Percentiles rank a stretch among this genome's conserved stretches.
phyloP scores from a whole-genome alignment of 2,113 vertebrate species.

The Rhombomys opimus region DNA sequence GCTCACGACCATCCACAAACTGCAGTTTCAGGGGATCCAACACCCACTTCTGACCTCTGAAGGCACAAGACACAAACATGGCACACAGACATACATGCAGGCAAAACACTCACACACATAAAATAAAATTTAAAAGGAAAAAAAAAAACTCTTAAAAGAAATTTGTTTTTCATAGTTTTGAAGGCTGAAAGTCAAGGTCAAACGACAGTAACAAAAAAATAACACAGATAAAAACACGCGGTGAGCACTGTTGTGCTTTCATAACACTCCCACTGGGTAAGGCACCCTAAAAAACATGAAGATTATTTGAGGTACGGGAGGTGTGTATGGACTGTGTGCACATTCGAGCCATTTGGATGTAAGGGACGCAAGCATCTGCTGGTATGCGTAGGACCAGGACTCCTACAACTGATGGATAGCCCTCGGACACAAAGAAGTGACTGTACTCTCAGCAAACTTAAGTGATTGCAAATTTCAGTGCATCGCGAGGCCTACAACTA shows the following conservation, averaged over 20 bases:
- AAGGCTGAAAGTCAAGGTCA: background rate
- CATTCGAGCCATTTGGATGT: background rate
- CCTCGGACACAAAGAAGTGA: no score
- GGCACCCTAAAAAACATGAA: background rate
- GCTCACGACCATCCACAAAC: background rate
- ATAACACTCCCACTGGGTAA: background rate
- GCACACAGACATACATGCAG: background rate
- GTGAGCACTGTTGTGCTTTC: background rate
- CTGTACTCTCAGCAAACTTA: background rate
- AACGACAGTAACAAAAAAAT: background rate
- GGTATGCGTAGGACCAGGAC: background rate
- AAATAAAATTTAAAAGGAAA: background rate
- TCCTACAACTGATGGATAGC: background rate
- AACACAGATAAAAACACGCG: background rate
- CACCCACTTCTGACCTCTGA: background rate
- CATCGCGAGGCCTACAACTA: slow-evolving; percentile 3
- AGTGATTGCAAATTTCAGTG: slow-evolving; percentile 15
- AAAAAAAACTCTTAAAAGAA: background rate
- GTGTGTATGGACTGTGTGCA: background rate
- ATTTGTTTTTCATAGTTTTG: background rate
- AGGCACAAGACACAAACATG: background rate
- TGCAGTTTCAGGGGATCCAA: no score
- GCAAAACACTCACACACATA: background rate
- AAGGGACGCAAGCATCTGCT: background rate
- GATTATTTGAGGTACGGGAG: background rate